Percentiles rank a stretch among this genome's conserved stretches.
Evolutionary conservation across 1,140 invertebrate genomes (phyloP).

Genomic region (Plutomurus gul): DNA sequence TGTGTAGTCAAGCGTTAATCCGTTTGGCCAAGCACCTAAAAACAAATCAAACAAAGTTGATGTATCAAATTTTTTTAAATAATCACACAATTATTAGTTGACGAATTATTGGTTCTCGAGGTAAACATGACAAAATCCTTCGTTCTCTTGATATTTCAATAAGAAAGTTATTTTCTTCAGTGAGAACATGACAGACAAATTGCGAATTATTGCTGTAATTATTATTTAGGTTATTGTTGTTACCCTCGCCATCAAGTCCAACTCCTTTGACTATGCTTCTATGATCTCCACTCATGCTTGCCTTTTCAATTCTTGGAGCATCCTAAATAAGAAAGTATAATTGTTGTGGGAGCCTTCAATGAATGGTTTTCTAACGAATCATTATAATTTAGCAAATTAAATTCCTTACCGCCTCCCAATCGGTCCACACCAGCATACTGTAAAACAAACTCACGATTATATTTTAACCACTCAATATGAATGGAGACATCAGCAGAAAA

Average conservation of each 20-base stretch:
- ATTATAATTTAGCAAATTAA: too few relatives aligned
- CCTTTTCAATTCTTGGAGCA: slow-evolving; percentile 65
- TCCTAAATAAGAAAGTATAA: too few relatives aligned
- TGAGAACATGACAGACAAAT: too few relatives aligned
- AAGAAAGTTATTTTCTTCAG: too few relatives aligned
- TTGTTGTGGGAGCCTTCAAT: too few relatives aligned
- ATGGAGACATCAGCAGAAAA: not conserved
- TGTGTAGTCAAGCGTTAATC: slow-evolving; percentile 68
- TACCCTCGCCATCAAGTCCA: slow-evolving; percentile 61
- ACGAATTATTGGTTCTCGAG: too few relatives aligned
- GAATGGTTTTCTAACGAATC: too few relatives aligned
- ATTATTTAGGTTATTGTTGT: too few relatives aligned
- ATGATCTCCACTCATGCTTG: slow-evolving; percentile 66
- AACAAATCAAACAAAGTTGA: slow-evolving; percentile 59
- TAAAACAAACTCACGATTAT: slow-evolving; percentile 10
- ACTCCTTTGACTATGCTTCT: slow-evolving; percentile 61
- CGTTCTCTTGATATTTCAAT: too few relatives aligned
- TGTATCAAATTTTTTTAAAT: too few relatives aligned
- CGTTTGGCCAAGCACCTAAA: slow-evolving; percentile 71
- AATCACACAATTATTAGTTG: too few relatives aligned
- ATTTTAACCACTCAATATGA: not conserved
- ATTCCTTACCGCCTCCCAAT: slow-evolving; percentile 62
- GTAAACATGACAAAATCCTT: too few relatives aligned
- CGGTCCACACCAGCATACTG: slow-evolving; percentile 69
- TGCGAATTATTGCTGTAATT: not conserved